Base-by-base conservation (phyloP, 2,888 invertebrate species). In the Chironomus tentans region DNA sequence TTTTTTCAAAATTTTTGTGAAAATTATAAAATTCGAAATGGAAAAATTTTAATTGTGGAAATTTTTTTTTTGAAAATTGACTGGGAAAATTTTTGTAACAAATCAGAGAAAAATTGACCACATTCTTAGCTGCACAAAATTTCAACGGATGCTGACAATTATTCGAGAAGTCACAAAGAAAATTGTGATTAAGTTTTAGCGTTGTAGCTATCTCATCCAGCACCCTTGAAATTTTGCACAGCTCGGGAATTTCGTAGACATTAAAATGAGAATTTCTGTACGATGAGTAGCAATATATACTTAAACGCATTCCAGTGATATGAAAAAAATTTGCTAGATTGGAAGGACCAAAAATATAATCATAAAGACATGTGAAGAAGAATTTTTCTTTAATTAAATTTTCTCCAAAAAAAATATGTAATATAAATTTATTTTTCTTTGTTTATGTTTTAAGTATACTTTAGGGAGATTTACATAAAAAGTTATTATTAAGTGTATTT, bases 401-500 rank as follows among this genome's bases (percentile, higher is more conserved):
- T 38, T 38, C 38, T 38, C 38, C 38, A 38, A 38, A 38, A 15
- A 56, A n/a, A n/a, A n/a, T n/a, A 56, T 50, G 50, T n/a, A 50
- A 50, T 50, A 56, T 38, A 18, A 56, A 56, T 21, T 65, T 65
- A 22, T 65, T 13, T 13, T 65, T 46, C 18, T 18, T 38, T 46
- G 68, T 68, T 62, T 72, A 72, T 62, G 62, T 72, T 61, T 24
- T 24, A 65, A 65, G 65, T 21, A 21, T 24, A 21, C 65, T 24
- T 24, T 65, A 13, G 65, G 21, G 24, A 65, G 5, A 24, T 65
- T 18, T 15, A 18, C n/a, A 24, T 21, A 21, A 65, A 65, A 65
- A 65, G 65, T 65, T 65, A 65, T 65, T 65, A 65, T 65, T 65
- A 65, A 65, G 65, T 65, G 65, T 56, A 62, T 62, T 18, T 72